Evolutionary conservation across 23 tunicate genomes (phyloP).

Genomic region (Styela clava): DNA sequence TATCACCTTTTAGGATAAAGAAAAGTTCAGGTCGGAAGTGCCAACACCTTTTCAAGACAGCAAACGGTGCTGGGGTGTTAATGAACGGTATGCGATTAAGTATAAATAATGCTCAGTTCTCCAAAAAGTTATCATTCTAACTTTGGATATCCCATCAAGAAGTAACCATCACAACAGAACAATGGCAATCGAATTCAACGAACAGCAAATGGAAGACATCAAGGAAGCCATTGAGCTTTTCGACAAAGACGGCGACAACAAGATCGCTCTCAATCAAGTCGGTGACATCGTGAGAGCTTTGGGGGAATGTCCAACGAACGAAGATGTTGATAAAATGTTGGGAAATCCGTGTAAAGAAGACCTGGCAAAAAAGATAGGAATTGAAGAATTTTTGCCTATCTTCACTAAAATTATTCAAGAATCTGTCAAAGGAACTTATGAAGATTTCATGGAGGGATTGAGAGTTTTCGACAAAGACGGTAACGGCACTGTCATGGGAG

Average conservation of each 20-base stretch:
- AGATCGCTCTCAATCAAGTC: not conserved
- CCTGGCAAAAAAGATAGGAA: conserved; percentile 33
- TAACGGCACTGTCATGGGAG: conserved; percentile 92
- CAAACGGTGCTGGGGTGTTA: too few species aligned
- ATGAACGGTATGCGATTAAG: too few species aligned
- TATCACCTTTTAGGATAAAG: not conserved
- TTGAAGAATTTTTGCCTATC: conserved; percentile 62
- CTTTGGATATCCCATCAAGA: not conserved
- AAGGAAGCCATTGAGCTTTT: conserved; percentile 85
- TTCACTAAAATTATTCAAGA: conserved; percentile 38
- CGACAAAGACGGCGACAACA: conserved; percentile 30
- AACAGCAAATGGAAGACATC: conserved; percentile 32
- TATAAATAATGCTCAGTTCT: too few species aligned
- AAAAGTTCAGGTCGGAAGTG: too few species aligned
- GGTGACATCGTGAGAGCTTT: conserved; percentile 21
- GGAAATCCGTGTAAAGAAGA: conserved; percentile 18
- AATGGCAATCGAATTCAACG: not conserved
- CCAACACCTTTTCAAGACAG: too few species aligned
- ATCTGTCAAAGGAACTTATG: conserved; percentile 71
- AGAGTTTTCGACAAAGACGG: conserved; percentile 96
- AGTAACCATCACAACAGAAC: not conserved
- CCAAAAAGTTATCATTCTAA: too few species aligned
- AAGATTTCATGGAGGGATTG: conserved; percentile 82
- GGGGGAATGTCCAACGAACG: conserved; percentile 24
- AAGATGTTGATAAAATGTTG: conserved; percentile 1